A percentile compares a stretch with the other conserved stretches of the same genome.
Evolutionary conservation across 2,888 invertebrate genomes (phyloP).

Genomic region (Drosophila fungiperda): DNA sequence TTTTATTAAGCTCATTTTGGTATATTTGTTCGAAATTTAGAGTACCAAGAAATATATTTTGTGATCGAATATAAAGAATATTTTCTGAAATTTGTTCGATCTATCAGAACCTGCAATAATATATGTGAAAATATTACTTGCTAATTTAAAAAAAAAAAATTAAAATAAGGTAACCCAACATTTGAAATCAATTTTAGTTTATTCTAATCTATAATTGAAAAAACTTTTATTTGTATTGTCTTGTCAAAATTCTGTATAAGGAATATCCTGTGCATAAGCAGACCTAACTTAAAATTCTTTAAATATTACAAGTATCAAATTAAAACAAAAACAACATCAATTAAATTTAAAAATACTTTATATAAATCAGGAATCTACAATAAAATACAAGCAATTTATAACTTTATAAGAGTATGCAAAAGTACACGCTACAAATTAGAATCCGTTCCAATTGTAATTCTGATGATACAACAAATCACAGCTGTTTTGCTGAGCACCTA

Average conservation of each 20-base stretch:
- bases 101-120: neutral
- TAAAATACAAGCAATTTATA: neutral
- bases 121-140: neutral
- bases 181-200: neutral
- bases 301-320: no score
- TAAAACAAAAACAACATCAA: neutral
- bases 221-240: neutral
- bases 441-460: constrained; percentile 25
- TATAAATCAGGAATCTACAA: neutral
- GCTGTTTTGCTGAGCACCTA: constrained; percentile 66
- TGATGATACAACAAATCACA: constrained; percentile 18
- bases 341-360: neutral
- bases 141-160: neutral
- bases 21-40: neutral
- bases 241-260: neutral
- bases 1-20: neutral
- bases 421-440: neutral
- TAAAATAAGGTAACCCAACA: neutral
- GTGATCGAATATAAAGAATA: neutral
- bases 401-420: constrained; percentile 17
- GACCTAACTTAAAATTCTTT: neutral
- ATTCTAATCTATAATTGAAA: neutral
- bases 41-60: neutral
- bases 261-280: neutral
- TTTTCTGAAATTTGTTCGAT: neutral